Conservation (phyloP, 2,113 vertebrate species). For the Dissostichus mawsoni region DNA sequence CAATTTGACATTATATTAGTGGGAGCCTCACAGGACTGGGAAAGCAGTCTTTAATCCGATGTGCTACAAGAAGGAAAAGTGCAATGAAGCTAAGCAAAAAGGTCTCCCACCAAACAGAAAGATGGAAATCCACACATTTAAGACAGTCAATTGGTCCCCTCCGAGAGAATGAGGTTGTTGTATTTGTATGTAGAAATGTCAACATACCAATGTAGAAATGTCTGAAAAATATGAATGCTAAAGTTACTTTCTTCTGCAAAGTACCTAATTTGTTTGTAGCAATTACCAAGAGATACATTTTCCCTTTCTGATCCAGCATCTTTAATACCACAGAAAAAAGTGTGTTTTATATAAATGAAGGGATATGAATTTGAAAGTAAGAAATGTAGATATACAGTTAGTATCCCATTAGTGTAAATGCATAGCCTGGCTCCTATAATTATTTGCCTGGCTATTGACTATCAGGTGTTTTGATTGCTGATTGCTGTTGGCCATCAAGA, state of each 20-base stretch:
- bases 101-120: slow-evolving; percentile 25
- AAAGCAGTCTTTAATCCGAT: slow-evolving; percentile 66
- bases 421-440: slow-evolving; percentile 10
- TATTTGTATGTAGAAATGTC: neutral
- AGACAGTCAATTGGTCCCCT: neutral
- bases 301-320: neutral
- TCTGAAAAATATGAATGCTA: neutral
- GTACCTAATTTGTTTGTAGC: neutral
- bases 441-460: slow-evolving; percentile 8
- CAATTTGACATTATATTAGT: slow-evolving; percentile 73
- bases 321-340: neutral
- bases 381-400: too few relatives aligned
- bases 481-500: neutral
- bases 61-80: slow-evolving; percentile 42
- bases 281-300: neutral
- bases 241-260: slow-evolving; percentile 4
- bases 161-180: slow-evolving; percentile 9
- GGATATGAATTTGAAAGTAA: neutral
- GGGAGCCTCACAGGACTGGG: slow-evolving; percentile 48
- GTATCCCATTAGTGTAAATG: slow-evolving; percentile 11
- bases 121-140: slow-evolving; percentile 7
- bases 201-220: neutral
- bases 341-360: neutral
- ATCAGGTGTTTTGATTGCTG: neutral
- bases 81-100: slow-evolving; percentile 37